Base-by-base conservation (phyloP, 2,797 vertebrate species). In the Peromyscus aztecus region DNA sequence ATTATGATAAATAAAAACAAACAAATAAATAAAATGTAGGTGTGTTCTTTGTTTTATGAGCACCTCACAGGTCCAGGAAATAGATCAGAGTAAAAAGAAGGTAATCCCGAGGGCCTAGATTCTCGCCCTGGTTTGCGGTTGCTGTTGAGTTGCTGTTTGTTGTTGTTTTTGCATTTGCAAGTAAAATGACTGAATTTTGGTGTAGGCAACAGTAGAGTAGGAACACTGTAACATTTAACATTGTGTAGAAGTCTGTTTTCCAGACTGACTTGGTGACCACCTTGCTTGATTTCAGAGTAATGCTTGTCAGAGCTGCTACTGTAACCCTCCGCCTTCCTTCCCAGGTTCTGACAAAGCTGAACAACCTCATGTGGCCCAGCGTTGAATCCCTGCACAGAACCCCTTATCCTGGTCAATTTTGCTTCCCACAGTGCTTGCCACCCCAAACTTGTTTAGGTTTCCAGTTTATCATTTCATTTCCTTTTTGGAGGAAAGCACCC, bases 381-480 rank as follows among this genome's bases (percentile, higher is more conserved):
- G 61, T 43, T 65, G 61, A 94, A 49, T 81, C 6, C 21, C 34
- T 87, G 65, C 19, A 19, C 16, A 55, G 84, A 43, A n/a, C 31
- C 81, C 34, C n/a, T 84, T 37, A 13, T 67, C 61, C 24, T 19
- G 9, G 14, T 91, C 49, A 21, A 19, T 90, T 69, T 87, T 82
- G 46, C 29, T 77, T 49, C 37, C 40, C 52, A 43, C 59, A 43
- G 19, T 34, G 16, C 3, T 88, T 23, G 81, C 17, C 29, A 52
- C 43, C 24, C 29, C 19, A 78, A 83, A 57, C 31, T 11, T 63
- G 52, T 49, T 52, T 84, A 3, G 57, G 17, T 52, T 96, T 49
- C 63, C 29, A 34, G 81, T 19, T 88, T 71, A 52, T 81, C 67
- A 88, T 89, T 80, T 88, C 10, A 85, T 90, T 97, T 85, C 19